These are phyloP conservation scores for Pantherophis alleghaniensis DNA, from an alignment of 2,797 vertebrate genomes.

Conservation along the genomic window DNA sequence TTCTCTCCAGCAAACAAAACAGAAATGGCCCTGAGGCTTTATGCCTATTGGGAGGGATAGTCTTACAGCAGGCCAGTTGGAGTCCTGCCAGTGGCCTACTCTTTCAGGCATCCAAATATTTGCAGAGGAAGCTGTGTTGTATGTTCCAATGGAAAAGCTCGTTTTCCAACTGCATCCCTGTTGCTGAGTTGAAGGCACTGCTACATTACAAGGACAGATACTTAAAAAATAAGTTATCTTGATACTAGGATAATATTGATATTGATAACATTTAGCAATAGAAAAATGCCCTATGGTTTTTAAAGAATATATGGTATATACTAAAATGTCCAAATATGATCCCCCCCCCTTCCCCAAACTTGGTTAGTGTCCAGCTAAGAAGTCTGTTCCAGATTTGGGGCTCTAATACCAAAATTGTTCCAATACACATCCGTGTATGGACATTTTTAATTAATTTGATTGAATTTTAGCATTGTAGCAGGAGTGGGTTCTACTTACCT, in stretches of 20 bases:
- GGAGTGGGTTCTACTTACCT: too few species aligned
- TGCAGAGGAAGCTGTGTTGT: not conserved
- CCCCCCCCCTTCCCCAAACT: not conserved
- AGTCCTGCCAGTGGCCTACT: not conserved
- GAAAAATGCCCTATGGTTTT: not conserved
- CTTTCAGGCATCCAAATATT: not conserved
- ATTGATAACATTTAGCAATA: not conserved
- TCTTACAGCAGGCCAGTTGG: not conserved
- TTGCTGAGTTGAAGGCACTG: not conserved
- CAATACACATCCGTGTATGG: not conserved
- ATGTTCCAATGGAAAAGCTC: not conserved
- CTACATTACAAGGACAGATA: not conserved
- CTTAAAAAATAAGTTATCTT: not conserved
- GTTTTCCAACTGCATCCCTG: not conserved
- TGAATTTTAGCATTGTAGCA: not conserved
- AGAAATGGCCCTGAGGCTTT: not conserved
- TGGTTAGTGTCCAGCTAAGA: not conserved
- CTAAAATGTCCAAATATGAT: not conserved
- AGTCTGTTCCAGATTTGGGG: not conserved
- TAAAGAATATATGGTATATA: not conserved
- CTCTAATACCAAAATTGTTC: not conserved
- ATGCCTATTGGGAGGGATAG: not conserved
- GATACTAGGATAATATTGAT: not conserved
- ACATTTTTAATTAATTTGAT: not conserved
- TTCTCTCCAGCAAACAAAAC: not conserved